A percentile compares a stretch with the other conserved stretches of the same genome.
phyloP scores from a whole-genome alignment of 35 echinoderm and acorn worm genomes.

The Strongylocentrotus purpuratus region DNA sequence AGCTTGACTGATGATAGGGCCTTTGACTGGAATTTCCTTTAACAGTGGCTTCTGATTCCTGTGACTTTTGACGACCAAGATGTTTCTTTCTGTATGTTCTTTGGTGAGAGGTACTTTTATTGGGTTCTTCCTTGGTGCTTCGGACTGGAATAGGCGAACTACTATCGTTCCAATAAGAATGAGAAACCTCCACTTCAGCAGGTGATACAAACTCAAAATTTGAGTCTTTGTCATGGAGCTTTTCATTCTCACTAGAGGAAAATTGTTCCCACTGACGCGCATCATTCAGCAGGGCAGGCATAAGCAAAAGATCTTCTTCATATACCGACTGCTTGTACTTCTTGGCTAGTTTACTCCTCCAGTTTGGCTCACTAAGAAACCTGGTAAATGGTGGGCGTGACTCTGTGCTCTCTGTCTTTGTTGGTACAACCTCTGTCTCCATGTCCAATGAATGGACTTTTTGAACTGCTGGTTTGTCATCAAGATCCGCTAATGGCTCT shows the following conservation, averaged over 20 bases:
- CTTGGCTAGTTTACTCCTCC: not conserved
- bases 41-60: not conserved
- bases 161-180: not conserved
- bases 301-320: slow-evolving; percentile 19
- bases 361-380: not conserved
- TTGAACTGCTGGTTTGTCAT: not conserved
- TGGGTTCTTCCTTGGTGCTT: not conserved
- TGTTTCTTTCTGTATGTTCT: not conserved
- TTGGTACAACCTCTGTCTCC: not conserved
- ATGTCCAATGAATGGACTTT: not conserved
- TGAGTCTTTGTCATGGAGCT: not conserved
- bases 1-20: slow-evolving; percentile 7
- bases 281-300: slow-evolving; percentile 24
- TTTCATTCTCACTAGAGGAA: not conserved
- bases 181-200: not conserved
- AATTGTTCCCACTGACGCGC: not conserved
- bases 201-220: not conserved
- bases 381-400: not conserved
- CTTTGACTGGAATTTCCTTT: not conserved
- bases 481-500: not conserved
- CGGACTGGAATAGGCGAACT: not conserved
- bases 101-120: not conserved
- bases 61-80: not conserved
- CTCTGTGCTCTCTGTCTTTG: not conserved
- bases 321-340: not conserved